Evolutionary conservation across 2,797 vertebrate species (phyloP), one percentile per base, ranked within the genome.

Genomic region (Molossus alvarezi): DNA sequence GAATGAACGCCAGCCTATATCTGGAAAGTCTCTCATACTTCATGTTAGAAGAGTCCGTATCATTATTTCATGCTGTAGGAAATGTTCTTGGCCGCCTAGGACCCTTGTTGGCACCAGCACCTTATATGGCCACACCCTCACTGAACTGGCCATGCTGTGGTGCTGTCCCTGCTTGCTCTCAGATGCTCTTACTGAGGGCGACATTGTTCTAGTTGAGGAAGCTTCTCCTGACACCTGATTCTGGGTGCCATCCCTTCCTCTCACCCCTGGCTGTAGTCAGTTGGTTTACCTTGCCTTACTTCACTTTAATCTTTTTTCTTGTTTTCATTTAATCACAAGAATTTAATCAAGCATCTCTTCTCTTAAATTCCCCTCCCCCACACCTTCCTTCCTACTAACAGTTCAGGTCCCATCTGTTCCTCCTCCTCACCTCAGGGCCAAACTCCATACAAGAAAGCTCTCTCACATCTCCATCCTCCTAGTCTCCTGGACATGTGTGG

Each of bases 61-160:
- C 10, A 11, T 79, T 4, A 33, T 64, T 85, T 25, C 5, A 5
- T 25, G 1, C 21, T 11, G 3, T 4, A 71, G 69, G 29, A 65
- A 69, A 51, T 17, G 41, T 2, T 1, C 37, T 4, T 6, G 21
- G 4, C 53, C 12, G 3, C 72, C 1, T 20, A 1, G n/a, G 15
- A 6, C 21, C 60, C 53, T 20, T 21, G 1, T 8, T 14, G 82
- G 69, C 15, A 0, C 15, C 15, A 3, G n/a, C 29, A 7, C 6
- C 33, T 15, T 3, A 4, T 1, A 4, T 1, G 72, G 21, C 57
- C 1, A 0, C 10, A 1, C 4, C 23, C 27, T 1, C n/a, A 0
- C 72, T 9, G 62, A 27, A 2, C 67, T 57, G 8, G 21, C 41
- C 29, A 1, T 3, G 7, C 57, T 23, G 25, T 18, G 9, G 48